These are phyloP conservation scores for Epinotia bilunana DNA, from an alignment of 2,888 invertebrate genomes.

Conservation along the genomic window DNA sequence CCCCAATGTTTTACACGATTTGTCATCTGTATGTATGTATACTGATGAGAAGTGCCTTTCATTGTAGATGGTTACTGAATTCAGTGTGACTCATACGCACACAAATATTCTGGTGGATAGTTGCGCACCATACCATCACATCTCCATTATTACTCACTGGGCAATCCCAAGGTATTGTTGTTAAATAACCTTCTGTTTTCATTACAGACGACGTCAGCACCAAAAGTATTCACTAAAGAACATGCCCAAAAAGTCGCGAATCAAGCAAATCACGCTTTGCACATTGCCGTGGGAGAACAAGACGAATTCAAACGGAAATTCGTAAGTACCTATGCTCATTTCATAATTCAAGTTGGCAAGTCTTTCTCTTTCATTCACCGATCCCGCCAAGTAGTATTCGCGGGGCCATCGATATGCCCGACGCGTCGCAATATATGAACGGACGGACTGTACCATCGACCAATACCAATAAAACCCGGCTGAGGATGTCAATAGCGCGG, in stretches of 20 bases:
- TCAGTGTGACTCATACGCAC: slow-evolving; percentile 30
- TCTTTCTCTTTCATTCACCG: slow-evolving; percentile 76
- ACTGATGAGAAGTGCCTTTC: slow-evolving; percentile 14
- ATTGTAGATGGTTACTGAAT: slow-evolving; percentile 33
- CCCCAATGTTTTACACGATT: slow-evolving; percentile 10
- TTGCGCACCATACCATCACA: slow-evolving; percentile 29
- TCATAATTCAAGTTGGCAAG: slow-evolving; percentile 50
- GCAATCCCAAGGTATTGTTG: slow-evolving; percentile 26
- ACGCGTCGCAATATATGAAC: slow-evolving; percentile 81
- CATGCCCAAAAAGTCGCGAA: slow-evolving; percentile 61
- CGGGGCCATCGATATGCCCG: slow-evolving; percentile 77
- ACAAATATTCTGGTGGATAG: slow-evolving; percentile 24
- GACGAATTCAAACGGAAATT: slow-evolving; percentile 69
- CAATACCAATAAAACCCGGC: slow-evolving; percentile 77
- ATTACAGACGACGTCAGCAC: slow-evolving; percentile 66
- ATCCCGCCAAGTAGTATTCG: slow-evolving; percentile 66
- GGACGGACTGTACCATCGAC: slow-evolving; percentile 75
- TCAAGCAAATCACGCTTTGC: slow-evolving; percentile 65
- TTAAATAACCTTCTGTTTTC: slow-evolving; percentile 44
- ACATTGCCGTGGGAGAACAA: slow-evolving; percentile 51
- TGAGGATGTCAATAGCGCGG: slow-evolving; percentile 61
- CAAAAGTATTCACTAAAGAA: slow-evolving; percentile 58
- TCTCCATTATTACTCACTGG: slow-evolving; percentile 31
- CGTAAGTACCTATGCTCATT: slow-evolving; percentile 66
- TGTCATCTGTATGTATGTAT: slow-evolving; percentile 6